Conservation (phyloP, 2,113 vertebrate genomes). For the Pangasianodon hypophthalmus region DNA sequence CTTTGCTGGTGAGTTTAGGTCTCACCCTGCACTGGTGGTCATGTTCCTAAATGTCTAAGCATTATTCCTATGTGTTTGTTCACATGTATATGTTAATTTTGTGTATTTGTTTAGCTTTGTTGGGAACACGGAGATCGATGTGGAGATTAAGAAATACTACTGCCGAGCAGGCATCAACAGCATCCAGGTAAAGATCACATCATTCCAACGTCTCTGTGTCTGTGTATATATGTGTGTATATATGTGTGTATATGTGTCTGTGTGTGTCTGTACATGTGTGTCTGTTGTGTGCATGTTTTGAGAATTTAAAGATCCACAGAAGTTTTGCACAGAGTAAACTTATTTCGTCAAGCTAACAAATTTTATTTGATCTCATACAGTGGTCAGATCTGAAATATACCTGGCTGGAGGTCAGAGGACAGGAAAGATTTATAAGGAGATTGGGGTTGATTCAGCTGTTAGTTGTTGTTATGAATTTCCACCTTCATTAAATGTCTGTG, state of each 20-base stretch:
- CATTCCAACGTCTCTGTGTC: neutral
- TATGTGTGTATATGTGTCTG: neutral
- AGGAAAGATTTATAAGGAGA: neutral
- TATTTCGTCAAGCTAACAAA: neutral
- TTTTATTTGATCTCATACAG: neutral
- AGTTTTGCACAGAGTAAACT: neutral
- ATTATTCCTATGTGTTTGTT: neutral
- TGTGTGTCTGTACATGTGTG: neutral
- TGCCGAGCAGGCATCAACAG: slow-evolving; percentile 97
- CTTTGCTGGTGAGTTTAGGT: neutral
- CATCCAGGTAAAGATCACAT: slow-evolving; percentile 81
- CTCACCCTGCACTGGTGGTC: neutral
- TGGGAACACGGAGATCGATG: slow-evolving; percentile 92
- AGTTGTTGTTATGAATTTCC: neutral
- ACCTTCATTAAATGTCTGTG: neutral
- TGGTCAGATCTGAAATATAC: neutral
- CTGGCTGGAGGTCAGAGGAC: neutral
- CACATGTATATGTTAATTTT: neutral
- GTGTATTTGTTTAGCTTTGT: slow-evolving; percentile 81
- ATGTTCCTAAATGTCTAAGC: neutral
- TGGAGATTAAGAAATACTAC: slow-evolving; percentile 96
- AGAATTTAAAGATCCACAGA: neutral
- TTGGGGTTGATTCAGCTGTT: neutral
- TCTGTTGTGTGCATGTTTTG: neutral
- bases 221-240: accelerated